Evolutionary conservation across 2,113 vertebrate genomes (phyloP).

Genomic region (Fulica atra): DNA sequence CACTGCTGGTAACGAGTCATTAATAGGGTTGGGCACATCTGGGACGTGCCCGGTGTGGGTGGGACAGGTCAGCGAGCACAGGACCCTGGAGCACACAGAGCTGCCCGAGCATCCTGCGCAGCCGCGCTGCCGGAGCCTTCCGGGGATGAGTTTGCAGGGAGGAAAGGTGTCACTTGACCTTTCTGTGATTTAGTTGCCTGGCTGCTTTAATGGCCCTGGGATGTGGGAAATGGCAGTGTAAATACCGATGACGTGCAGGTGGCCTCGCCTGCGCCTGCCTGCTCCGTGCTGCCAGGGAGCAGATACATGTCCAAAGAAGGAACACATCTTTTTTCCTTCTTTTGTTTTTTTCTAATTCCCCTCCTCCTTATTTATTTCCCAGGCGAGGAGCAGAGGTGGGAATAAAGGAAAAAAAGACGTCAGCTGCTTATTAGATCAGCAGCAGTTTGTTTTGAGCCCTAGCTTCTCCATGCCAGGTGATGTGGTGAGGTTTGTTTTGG

Average conservation of each 20-base stretch:
- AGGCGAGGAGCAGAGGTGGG: neutral
- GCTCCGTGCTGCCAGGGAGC: neutral
- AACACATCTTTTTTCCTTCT: neutral
- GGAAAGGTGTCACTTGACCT: neutral
- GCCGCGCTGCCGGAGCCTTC: neutral
- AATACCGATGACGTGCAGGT: neutral
- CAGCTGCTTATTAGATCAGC: conserved; percentile 11
- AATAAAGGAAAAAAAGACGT: neutral
- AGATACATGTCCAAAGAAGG: neutral
- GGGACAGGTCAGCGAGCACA: neutral
- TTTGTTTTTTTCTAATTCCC: neutral
- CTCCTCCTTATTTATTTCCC: neutral
- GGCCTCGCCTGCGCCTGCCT: neutral
- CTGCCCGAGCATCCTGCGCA: neutral
- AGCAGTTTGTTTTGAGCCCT: neutral
- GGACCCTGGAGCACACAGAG: rapidly evolving
- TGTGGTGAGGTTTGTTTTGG: neutral
- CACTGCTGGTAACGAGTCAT: rapidly evolving
- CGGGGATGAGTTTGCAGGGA: neutral
- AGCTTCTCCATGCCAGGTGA: neutral
- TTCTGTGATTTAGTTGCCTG: neutral
- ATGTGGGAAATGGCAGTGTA: neutral
- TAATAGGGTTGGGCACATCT: neutral
- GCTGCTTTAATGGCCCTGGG: neutral
- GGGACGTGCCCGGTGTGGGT: neutral